Evolutionary conservation across 2,113 vertebrate species (phyloP).

Genomic region (Lethenteron reissneri): DNA sequence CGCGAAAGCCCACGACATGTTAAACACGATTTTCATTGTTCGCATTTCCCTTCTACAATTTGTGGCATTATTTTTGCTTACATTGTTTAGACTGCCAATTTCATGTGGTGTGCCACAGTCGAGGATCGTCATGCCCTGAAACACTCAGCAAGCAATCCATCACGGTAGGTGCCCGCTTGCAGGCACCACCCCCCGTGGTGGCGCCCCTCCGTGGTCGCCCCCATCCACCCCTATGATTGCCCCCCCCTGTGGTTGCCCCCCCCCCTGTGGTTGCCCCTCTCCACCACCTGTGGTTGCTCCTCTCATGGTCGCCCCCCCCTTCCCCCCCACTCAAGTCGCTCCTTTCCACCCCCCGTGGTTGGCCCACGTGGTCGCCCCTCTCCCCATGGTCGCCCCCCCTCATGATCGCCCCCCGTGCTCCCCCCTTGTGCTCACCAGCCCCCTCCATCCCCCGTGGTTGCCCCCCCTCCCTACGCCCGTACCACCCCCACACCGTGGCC

Average conservation of each 20-base stretch:
- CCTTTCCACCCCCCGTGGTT: background rate
- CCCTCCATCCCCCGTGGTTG: background rate
- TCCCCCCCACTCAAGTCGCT: background rate
- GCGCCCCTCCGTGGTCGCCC: background rate
- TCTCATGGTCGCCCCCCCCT: background rate
- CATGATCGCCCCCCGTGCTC: background rate
- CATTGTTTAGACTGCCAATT: too few relatives aligned
- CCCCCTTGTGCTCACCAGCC: background rate
- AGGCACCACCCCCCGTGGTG: too few relatives aligned
- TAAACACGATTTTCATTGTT: too few relatives aligned
- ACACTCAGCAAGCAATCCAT: too few relatives aligned
- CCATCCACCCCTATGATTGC: background rate
- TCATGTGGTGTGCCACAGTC: too few relatives aligned
- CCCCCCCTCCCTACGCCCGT: background rate
- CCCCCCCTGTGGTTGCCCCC: background rate
- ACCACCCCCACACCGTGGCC: background rate
- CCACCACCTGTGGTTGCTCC: background rate
- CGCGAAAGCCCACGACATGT: too few relatives aligned
- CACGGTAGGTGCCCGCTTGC: too few relatives aligned
- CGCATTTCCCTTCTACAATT: too few relatives aligned
- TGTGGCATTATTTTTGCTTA: too few relatives aligned
- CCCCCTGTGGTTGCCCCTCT: background rate
- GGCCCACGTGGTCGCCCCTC: background rate
- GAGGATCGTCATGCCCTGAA: too few relatives aligned
- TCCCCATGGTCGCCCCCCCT: background rate